These are phyloP conservation scores for Acanthosoma haemorrhoidale DNA, from an alignment of 2,888 invertebrate genomes.

Conservation along the genomic window DNA sequence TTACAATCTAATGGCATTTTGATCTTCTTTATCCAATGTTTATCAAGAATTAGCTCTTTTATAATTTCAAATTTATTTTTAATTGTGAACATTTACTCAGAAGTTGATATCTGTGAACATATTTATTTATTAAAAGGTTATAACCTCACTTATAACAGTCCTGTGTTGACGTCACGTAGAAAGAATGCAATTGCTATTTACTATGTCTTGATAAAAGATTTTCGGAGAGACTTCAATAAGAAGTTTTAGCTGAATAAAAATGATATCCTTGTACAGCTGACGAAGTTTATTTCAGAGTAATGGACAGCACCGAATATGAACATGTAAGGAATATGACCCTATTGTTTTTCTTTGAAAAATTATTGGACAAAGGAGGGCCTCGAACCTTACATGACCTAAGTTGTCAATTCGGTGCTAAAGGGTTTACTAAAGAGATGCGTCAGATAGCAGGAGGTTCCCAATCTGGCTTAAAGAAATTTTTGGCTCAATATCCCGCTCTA, in stretches of 20 bases:
- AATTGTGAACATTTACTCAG: too few relatives aligned
- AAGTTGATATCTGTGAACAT: too few relatives aligned
- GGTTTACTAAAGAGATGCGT: constrained; percentile 98
- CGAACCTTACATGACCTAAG: constrained; percentile 95
- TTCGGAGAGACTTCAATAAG: not conserved
- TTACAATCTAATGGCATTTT: too few relatives aligned
- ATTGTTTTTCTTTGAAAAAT: constrained; percentile 95
- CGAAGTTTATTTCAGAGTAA: constrained; percentile 46
- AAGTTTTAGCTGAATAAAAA: constrained; percentile 1
- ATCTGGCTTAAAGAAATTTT: constrained; percentile 92
- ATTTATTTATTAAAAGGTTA: not conserved
- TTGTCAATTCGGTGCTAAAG: constrained; percentile 98
- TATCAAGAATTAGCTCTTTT: too few relatives aligned
- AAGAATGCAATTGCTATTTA: constrained; percentile 33
- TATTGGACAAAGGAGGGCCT: constrained; percentile 94
- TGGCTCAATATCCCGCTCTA: constrained; percentile 91
- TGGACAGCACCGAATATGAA: constrained; percentile 93
- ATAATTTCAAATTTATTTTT: too few relatives aligned
- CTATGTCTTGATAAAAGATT: constrained; percentile 32
- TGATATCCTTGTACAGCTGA: not conserved
- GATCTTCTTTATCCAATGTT: too few relatives aligned
- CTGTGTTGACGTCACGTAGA: constrained; percentile 36
- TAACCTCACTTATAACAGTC: constrained; percentile 33
- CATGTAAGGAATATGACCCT: constrained; percentile 90
- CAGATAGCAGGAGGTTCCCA: constrained; percentile 93